A percentile compares a stretch with the other conserved stretches of the same genome.
Evolutionary conservation across 2,888 invertebrate genomes (phyloP).

Genomic region (Ormyrus rosae): DNA sequence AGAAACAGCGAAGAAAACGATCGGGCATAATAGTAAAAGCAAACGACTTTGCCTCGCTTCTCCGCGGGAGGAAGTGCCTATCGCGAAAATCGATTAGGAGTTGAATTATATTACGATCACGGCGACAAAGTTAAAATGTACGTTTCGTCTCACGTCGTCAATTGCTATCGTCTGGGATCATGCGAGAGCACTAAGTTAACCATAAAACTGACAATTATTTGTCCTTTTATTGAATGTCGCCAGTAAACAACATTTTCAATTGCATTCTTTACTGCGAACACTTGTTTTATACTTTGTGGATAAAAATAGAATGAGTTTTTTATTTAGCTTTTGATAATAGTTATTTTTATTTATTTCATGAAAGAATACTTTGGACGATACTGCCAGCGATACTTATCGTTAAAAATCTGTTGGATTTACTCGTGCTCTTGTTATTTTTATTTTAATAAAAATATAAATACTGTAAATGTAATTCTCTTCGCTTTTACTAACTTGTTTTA

Average conservation of each 20-base stretch:
- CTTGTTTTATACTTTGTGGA: not conserved
- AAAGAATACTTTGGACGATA: too few relatives aligned
- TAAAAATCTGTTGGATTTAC: not conserved
- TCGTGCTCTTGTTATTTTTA: slow-evolving; percentile 3
- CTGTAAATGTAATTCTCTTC: too few relatives aligned
- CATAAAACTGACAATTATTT: slow-evolving; percentile 47
- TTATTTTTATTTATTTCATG: too few relatives aligned
- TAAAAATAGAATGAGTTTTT: slow-evolving; percentile 18
- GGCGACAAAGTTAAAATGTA: slow-evolving; percentile 48
- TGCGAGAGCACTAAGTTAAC: not conserved
- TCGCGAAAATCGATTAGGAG: slow-evolving; percentile 50
- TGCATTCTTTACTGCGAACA: slow-evolving; percentile 17
- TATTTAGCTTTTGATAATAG: not conserved
- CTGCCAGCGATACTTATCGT: not conserved
- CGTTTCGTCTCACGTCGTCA: slow-evolving; percentile 48
- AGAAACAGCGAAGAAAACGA: slow-evolving; percentile 38
- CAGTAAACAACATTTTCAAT: slow-evolving; percentile 38
- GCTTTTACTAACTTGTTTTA: too few relatives aligned
- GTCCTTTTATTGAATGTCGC: slow-evolving; percentile 41
- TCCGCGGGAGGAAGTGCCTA: slow-evolving; percentile 33
- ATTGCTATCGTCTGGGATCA: slow-evolving; percentile 18
- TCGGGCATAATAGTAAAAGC: slow-evolving; percentile 48
- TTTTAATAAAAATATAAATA: too few relatives aligned
- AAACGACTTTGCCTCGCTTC: slow-evolving; percentile 36
- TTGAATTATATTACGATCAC: slow-evolving; percentile 51